Evolutionary conservation across 2,113 vertebrate species (phyloP).

Genomic region (Gallinago jamesoni): DNA sequence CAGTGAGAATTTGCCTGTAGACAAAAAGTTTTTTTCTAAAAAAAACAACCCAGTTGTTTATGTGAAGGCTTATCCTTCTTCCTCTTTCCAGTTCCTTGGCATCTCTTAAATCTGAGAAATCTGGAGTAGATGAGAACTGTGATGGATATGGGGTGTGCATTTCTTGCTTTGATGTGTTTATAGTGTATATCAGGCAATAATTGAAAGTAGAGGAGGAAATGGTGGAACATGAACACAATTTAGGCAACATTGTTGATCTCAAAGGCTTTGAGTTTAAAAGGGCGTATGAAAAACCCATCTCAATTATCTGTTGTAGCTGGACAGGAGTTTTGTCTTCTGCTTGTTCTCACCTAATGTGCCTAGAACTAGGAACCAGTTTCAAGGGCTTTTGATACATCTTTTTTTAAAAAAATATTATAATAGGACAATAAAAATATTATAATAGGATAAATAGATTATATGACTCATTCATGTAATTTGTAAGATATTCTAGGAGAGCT

Average conservation of each 20-base stretch:
- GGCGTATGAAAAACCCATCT: neutral
- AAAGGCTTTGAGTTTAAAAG: neutral
- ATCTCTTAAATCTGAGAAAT: neutral
- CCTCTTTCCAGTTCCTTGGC: neutral
- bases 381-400: neutral
- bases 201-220: neutral
- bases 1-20: neutral
- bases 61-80: neutral
- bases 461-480: neutral
- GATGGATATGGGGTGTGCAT: neutral
- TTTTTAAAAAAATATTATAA: neutral
- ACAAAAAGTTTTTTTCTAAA: neutral
- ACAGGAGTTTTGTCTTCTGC: neutral
- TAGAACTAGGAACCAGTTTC: neutral
- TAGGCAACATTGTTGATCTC: neutral
- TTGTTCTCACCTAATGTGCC: neutral
- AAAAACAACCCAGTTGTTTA: neutral
- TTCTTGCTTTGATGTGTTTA: neutral
- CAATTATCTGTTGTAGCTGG: neutral
- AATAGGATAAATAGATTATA: neutral
- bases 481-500: neutral
- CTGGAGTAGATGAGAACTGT: neutral
- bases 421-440: neutral
- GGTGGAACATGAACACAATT: neutral
- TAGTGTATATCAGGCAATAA: neutral